Evolutionary conservation across 2,888 invertebrate species (phyloP), one percentile per base, ranked within the genome.

Genomic region (Tetragnatha montana): DNA sequence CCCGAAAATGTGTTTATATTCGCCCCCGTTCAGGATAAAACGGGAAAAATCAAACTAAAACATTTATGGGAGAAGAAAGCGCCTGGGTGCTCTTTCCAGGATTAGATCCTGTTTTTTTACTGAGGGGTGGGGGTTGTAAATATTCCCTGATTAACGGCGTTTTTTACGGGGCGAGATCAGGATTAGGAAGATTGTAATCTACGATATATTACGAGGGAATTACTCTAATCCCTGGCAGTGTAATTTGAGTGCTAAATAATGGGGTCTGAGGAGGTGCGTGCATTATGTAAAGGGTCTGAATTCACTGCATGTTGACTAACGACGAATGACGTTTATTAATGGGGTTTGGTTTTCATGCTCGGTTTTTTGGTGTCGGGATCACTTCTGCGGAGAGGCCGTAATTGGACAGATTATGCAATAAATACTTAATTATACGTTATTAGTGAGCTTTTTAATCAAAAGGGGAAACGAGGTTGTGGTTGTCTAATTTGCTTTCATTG

Each of bases 1-100:
- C 35, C 35, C 21, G 70, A 89, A 89, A 89, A 89, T 89, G 89
- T 89, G 89, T 89, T 89, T 89, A 35, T 35, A 88, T 89, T 85
- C 84, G 84, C 81, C 87, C 69, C 47, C 74, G 78, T 89, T 74
- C 69, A 76, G 74, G 76, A 87, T 87, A 87, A 87, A 87, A 75
- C 22, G 75, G 47, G 80, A 85, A 85, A 81, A 78, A 85, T 71
- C 81, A 85, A 70, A 81, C 76, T 80, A 84, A 74, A 81, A 74
- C 81, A 60, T 87, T 88, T 60, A 74, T 71, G 51, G 70, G 50
- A 70, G 22, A 85, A 49, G 70, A 87, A 88, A 83, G 47, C 68
- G 35, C 51, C 69, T 47, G 78, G 79, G 68, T 86, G 79, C 51
- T 51, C 73, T 75, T 81, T 22, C 17, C 47, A 12, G 60, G 70